phyloP scores from a whole-genome alignment of 1,140 invertebrate genomes.

The Muscidifurax raptorellus region DNA sequence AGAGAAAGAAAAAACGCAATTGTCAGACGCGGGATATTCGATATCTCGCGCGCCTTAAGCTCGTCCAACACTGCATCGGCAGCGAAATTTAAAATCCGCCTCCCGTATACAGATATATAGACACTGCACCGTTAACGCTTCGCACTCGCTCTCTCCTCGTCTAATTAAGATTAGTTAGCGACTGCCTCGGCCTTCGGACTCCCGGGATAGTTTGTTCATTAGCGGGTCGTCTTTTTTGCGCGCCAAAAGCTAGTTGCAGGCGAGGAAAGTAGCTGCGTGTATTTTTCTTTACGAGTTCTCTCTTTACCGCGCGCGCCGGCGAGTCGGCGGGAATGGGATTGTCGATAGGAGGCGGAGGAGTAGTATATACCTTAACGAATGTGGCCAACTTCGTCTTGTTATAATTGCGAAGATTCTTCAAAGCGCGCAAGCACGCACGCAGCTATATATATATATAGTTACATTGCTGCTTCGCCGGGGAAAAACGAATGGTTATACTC shows the following conservation, averaged over 20 bases:
- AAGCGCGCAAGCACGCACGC: background rate
- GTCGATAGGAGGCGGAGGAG: conserved; percentile 54
- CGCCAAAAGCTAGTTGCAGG: conserved; percentile 36
- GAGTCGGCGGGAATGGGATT: conserved; percentile 58
- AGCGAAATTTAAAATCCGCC: background rate
- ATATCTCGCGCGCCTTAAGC: background rate
- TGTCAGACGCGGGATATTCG: background rate
- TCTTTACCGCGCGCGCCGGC: conserved; percentile 5
- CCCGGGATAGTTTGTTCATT: conserved; percentile 64
- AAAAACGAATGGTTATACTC: conserved; percentile 2
- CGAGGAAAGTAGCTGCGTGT: conserved; percentile 51
- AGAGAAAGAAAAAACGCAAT: background rate
- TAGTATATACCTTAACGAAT: background rate
- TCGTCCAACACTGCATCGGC: background rate
- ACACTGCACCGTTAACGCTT: background rate
- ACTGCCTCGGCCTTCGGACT: conserved; percentile 32
- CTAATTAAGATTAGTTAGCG: conserved; percentile 64
- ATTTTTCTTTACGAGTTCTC: conserved; percentile 62
- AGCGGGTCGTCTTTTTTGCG: conserved; percentile 57
- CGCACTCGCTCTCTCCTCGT: background rate
- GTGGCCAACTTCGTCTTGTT: background rate
- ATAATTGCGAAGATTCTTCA: conserved; percentile 10
- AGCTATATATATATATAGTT: no score
- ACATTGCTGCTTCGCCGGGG: background rate
- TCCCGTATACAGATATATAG: background rate